Conservation (phyloP, 2,888 invertebrate species). For the Epistrophe grossulariae region DNA sequence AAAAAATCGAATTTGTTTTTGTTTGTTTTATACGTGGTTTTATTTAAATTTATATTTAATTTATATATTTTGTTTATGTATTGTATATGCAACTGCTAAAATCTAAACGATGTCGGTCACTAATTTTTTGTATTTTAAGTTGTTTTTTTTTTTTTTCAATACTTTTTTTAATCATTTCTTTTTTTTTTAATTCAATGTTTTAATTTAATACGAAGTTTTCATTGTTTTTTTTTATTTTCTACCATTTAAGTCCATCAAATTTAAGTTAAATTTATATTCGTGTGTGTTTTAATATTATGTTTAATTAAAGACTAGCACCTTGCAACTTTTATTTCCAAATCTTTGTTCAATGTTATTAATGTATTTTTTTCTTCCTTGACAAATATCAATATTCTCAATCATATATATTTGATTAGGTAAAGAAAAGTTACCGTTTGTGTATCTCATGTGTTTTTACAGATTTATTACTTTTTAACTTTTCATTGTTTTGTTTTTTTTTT, state of each 20-base stretch:
- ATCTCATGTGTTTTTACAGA: conserved; percentile 3
- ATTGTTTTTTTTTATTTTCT: conserved; percentile 26
- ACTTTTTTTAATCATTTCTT: conserved; percentile 13
- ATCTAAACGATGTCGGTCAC: conserved; percentile 70
- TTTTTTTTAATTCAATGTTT: conserved; percentile 5
- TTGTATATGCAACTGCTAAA: conserved; percentile 71
- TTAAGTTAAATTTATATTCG: conserved; percentile 30
- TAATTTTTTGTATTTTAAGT: conserved; percentile 38
- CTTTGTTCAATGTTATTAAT: conserved; percentile 29
- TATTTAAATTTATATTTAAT: conserved; percentile 38
- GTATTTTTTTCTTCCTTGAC: neutral
- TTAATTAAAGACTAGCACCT: conserved; percentile 59
- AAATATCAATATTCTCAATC: conserved; percentile 13
- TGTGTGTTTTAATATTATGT: conserved; percentile 29
- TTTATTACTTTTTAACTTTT: conserved; percentile 40
- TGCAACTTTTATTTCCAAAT: conserved; percentile 38
- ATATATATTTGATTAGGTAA: neutral
- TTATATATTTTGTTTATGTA: conserved; percentile 59
- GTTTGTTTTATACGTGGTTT: conserved; percentile 52
- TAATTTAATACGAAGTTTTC: conserved; percentile 48
- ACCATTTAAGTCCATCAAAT: conserved; percentile 50
- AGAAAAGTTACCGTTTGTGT: neutral
- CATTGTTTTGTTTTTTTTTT: conserved; percentile 18
- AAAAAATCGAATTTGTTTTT: conserved; percentile 69
- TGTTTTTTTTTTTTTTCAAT: conserved; percentile 4